Percentiles rank a stretch among this genome's conserved stretches.
Evolutionary conservation across 1,140 invertebrate species (phyloP).

Genomic region (Orchestia grillus): DNA sequence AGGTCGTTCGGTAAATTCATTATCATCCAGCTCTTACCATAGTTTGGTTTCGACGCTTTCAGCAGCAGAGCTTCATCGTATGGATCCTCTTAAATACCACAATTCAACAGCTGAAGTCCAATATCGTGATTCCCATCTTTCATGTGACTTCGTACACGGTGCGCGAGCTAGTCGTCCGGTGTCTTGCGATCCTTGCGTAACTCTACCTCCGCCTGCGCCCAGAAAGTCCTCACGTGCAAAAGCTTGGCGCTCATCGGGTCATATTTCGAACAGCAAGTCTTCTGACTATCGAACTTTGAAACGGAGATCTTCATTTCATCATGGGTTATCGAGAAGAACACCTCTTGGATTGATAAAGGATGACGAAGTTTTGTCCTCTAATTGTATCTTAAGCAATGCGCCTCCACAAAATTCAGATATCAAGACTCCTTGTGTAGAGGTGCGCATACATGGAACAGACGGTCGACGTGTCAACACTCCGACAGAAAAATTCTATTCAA

Average conservation of each 20-base stretch:
- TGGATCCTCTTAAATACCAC: background rate
- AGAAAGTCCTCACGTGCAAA: background rate
- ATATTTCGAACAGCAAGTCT: background rate
- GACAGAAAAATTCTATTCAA: background rate
- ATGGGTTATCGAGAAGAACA: background rate
- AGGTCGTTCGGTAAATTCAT: constrained; percentile 2
- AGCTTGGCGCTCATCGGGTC: constrained; percentile 21
- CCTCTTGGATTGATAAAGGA: background rate
- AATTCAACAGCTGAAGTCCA: background rate
- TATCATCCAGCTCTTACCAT: background rate
- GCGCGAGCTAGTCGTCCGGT: background rate
- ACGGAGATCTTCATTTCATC: constrained; percentile 28
- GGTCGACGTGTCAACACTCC: background rate
- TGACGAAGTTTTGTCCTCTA: background rate
- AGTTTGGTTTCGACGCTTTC: background rate
- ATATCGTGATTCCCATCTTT: background rate
- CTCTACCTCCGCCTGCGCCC: background rate
- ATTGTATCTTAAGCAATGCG: background rate
- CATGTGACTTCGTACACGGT: background rate
- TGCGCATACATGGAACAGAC: background rate
- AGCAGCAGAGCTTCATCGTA: background rate
- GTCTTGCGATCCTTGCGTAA: background rate
- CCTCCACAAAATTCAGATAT: background rate
- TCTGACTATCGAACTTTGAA: background rate
- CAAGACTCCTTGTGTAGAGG: background rate